Base-by-base conservation (phyloP, 2,113 vertebrate genomes). In the Cyprinus carpio region DNA sequence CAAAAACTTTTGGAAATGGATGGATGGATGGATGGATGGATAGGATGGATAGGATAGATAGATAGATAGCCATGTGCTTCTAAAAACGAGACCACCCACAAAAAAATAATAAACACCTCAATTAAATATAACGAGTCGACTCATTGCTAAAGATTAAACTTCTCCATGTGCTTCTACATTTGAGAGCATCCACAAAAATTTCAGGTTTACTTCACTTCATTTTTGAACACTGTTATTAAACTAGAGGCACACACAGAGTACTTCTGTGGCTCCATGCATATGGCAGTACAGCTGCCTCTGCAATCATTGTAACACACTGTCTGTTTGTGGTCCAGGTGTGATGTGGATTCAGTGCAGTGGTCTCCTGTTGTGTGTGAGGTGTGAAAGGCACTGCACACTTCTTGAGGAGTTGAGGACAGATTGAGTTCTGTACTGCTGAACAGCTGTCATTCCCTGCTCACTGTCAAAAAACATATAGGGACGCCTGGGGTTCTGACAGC, bases 391-490 rank as follows among this genome's bases (percentile, higher is more conserved):
- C 29, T 82, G 72, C 64, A 58, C 65, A 25, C 80, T 82, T 82
- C 49, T 82, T 78, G 74, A 76, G 71, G 31, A 82, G 43, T 54
- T 75, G 49, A 85, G 74, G 37, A 75, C 77, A 80, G 23, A 65
- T 4, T 84, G 87, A 69, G 81, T 65, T 64, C 62, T 82, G 85
- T 87, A 58, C 74, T 46, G 78, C 75, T 37, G 77, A 81, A 87
- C 83, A 89, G 88, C 88, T 89, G 88, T 87, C 85, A 87, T 76
- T 89, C 54, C 76, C 85, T 87, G 64, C 78, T 72, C 87, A 62
- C 85, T 11, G 79, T 80, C 87, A 13, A 65, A 62, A 75, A 51
- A 64, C 64, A 76, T 84, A 64, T 76, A 84, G 77, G 7, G 7
- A 37, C 4, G 13, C 65, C 3, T 82, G 31, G 13, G 83, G 31